Conservation (phyloP, 2,113 vertebrate genomes). For the Dissostichus mawsoni region DNA sequence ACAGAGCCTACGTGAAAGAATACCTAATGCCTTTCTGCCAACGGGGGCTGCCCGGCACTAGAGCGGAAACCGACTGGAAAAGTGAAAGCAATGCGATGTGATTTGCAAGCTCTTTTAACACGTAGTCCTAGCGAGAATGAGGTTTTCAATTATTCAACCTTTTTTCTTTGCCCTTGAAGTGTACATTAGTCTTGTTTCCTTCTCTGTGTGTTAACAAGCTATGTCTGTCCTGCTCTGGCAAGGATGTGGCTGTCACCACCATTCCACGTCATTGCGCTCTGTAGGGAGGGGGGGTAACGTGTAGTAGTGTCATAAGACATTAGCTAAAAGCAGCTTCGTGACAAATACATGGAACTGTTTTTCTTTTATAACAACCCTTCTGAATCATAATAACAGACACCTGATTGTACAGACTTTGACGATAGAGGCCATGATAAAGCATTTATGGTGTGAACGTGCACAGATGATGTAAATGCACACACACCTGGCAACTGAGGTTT, state of each 20-base stretch:
- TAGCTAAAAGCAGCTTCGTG: slow-evolving; percentile 60
- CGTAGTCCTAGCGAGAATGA: slow-evolving; percentile 67
- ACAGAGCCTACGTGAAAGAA: slow-evolving; percentile 71
- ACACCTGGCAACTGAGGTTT: background rate
- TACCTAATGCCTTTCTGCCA: slow-evolving; percentile 73
- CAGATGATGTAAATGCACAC: slow-evolving; percentile 21
- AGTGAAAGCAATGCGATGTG: slow-evolving; percentile 76
- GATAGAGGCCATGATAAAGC: slow-evolving; percentile 25
- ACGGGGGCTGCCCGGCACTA: slow-evolving; percentile 47
- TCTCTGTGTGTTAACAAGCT: slow-evolving; percentile 74
- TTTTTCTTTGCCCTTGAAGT: slow-evolving; percentile 77
- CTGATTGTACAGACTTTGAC: slow-evolving; percentile 17
- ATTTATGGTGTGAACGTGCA: slow-evolving; percentile 1
- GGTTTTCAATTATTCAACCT: slow-evolving; percentile 80
- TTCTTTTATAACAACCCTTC: slow-evolving; percentile 23
- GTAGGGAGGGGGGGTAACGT: slow-evolving; percentile 21
- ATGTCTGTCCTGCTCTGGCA: slow-evolving; percentile 61
- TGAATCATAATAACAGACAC: slow-evolving; percentile 30
- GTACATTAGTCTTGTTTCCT: slow-evolving; percentile 75
- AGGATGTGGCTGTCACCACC: slow-evolving; percentile 76
- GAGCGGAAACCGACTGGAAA: slow-evolving; percentile 73
- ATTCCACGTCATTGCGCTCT: slow-evolving; percentile 67
- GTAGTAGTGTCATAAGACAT: slow-evolving; percentile 43
- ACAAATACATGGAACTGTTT: slow-evolving; percentile 58
- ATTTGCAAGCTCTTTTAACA: slow-evolving; percentile 72